Percentiles rank a stretch among this genome's conserved stretches.
These are phyloP conservation scores for Paramisgurnus dabryanus DNA, from an alignment of 2,113 vertebrate genomes.

Conservation along the genomic window DNA sequence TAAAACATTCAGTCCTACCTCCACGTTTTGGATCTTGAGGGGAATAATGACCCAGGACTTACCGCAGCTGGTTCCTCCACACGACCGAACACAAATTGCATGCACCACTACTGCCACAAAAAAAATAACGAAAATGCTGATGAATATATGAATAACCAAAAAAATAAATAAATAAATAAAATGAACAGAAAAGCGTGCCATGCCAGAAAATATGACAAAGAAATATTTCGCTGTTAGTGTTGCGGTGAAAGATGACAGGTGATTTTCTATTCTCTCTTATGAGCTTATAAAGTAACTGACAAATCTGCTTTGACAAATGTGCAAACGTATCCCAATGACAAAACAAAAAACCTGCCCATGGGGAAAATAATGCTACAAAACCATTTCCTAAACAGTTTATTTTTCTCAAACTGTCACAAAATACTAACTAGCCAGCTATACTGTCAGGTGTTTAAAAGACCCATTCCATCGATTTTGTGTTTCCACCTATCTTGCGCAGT, in stretches of 20 bases:
- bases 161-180: conserved; percentile 32
- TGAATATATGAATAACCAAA: conserved; percentile 47
- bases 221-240: conserved; percentile 40
- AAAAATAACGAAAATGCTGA: conserved; percentile 48
- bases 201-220: conserved; percentile 49
- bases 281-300: conserved; percentile 24
- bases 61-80: conserved; percentile 70
- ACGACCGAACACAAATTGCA: conserved; percentile 72
- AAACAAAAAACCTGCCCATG: conserved; percentile 15
- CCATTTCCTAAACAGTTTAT: conserved; percentile 1
- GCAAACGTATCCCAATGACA: conserved; percentile 22
- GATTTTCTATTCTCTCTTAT: conserved; percentile 42
- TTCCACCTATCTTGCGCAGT: conserved; percentile 33
- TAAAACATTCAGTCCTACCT: conserved; percentile 74
- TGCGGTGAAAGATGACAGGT: conserved; percentile 49
- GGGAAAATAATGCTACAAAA: neutral
- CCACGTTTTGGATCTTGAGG: conserved; percentile 68
- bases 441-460: conserved; percentile 6
- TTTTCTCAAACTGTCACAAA: neutral
- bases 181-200: conserved; percentile 26
- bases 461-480: conserved; percentile 46
- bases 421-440: conserved; percentile 15
- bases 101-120: conserved; percentile 63
- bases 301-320: conserved; percentile 12
- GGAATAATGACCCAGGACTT: conserved; percentile 73